These are phyloP conservation scores for Lasiurus cinereus DNA, from an alignment of 2,113 vertebrate species.

Conservation along the genomic window DNA sequence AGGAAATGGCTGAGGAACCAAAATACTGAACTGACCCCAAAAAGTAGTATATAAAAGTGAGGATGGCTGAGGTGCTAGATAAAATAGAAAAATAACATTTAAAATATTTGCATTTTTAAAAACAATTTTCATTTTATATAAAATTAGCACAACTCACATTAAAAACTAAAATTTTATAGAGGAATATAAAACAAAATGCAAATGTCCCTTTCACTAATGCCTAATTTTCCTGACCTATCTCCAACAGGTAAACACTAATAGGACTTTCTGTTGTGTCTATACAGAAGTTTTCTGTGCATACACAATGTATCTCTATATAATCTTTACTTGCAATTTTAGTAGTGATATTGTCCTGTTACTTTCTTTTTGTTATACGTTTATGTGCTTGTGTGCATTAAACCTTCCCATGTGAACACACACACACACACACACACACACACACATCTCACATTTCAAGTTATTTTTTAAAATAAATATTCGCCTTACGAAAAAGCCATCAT, in stretches of 20 bases:
- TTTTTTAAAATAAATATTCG: background rate
- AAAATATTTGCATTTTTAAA: background rate
- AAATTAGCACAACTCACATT: background rate
- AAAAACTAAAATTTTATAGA: background rate
- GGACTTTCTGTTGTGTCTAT: background rate
- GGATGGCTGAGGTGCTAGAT: background rate
- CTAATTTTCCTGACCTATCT: background rate
- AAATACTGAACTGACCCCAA: background rate
- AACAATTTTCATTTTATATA: background rate
- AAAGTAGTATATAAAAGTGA: background rate
- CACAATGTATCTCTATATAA: background rate
- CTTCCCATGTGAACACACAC: background rate
- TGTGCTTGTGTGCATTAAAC: background rate
- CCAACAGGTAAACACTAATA: background rate
- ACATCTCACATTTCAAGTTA: background rate
- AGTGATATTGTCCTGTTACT: background rate
- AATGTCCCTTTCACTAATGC: background rate
- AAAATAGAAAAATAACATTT: background rate
- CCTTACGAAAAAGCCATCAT: background rate
- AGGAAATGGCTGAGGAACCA: background rate
- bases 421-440: background rate
- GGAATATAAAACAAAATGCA: background rate
- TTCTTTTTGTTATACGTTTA: background rate
- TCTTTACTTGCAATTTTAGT: background rate
- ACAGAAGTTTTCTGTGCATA: background rate